Percentiles rank a stretch among this genome's conserved stretches.
Evolutionary conservation across 2,113 vertebrate species (phyloP).

Genomic region (Zingel zingel): DNA sequence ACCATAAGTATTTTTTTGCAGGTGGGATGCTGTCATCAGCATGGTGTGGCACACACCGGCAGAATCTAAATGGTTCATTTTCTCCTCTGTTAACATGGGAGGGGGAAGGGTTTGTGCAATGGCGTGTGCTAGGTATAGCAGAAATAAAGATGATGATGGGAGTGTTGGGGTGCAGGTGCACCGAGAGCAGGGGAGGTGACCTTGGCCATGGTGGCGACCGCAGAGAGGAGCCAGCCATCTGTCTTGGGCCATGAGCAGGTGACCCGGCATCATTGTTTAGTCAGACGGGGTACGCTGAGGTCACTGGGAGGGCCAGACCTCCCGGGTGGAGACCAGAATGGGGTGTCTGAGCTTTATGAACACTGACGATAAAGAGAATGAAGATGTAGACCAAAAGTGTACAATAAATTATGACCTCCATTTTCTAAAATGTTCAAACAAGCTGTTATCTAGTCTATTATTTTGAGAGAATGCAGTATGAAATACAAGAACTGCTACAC

Average conservation of each 20-base stretch:
- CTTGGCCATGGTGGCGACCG: slow-evolving; percentile 78
- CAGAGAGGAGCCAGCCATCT: slow-evolving; percentile 81
- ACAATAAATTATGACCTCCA: slow-evolving; percentile 45
- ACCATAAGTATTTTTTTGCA: slow-evolving; percentile 9
- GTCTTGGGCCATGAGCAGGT: slow-evolving; percentile 76
- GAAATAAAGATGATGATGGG: slow-evolving; percentile 73
- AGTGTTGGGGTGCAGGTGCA: slow-evolving; percentile 76
- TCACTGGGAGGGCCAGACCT: slow-evolving; percentile 67
- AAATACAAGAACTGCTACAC: slow-evolving; percentile 38
- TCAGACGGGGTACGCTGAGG: slow-evolving; percentile 72
- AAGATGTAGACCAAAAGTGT: slow-evolving; percentile 45
- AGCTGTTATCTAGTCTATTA: slow-evolving; percentile 52
- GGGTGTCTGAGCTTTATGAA: slow-evolving; percentile 51
- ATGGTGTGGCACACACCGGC: slow-evolving; percentile 33
- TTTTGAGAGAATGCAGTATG: slow-evolving; percentile 41
- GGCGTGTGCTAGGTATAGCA: slow-evolving; percentile 35
- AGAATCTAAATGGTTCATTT: slow-evolving; percentile 58
- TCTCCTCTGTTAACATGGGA: slow-evolving; percentile 36
- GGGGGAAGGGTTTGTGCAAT: slow-evolving; percentile 16
- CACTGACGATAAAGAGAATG: slow-evolving; percentile 44
- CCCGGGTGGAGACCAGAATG: slow-evolving; percentile 55
- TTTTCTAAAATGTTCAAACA: slow-evolving; percentile 33
- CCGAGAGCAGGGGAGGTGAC: slow-evolving; percentile 72
- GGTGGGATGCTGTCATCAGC: slow-evolving; percentile 6
- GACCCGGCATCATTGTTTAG: slow-evolving; percentile 82